Conservation (phyloP, 2,888 invertebrate genomes). For the Microctonus hyperodae region DNA sequence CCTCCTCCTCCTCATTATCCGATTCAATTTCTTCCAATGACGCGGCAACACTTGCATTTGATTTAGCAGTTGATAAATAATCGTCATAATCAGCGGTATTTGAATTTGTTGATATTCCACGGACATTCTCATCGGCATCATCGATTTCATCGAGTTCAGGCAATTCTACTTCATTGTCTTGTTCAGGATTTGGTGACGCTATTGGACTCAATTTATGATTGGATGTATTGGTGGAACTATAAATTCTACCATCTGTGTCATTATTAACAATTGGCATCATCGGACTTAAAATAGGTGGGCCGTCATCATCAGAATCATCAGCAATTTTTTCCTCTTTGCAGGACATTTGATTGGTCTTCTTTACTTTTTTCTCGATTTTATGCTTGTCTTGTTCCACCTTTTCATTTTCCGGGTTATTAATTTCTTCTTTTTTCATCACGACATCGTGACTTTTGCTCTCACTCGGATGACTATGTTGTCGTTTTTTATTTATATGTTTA, state of each 20-base stretch:
- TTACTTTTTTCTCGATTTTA: neutral
- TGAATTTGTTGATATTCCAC: slow-evolving; percentile 17
- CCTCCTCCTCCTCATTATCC: slow-evolving; percentile 26
- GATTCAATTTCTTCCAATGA: slow-evolving; percentile 27
- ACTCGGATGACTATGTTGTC: slow-evolving; percentile 8
- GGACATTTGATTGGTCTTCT: neutral
- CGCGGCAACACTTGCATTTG: slow-evolving; percentile 27
- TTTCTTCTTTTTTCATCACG: slow-evolving; percentile 26
- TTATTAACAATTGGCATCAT: slow-evolving; percentile 53
- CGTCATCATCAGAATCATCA: slow-evolving; percentile 56
- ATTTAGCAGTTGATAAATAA: slow-evolving; percentile 21
- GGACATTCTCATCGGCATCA: slow-evolving; percentile 1
- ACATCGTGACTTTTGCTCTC: slow-evolving; percentile 36
- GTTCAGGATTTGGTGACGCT: slow-evolving; percentile 35
- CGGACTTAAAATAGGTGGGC: slow-evolving; percentile 58
- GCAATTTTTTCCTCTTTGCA: slow-evolving; percentile 27
- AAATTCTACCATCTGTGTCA: slow-evolving; percentile 32
- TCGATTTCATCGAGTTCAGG: slow-evolving; percentile 21
- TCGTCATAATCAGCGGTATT: slow-evolving; percentile 26
- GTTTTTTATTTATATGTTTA: neutral
- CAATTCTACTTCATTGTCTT: slow-evolving; percentile 28
- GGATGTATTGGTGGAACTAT: neutral
- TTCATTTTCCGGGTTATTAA: neutral
- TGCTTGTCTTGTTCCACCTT: slow-evolving; percentile 9
- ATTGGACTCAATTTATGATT: slow-evolving; percentile 48